Evolutionary conservation across 1,140 invertebrate genomes (phyloP).

Genomic region (Pogonomyrmex californicus): DNA sequence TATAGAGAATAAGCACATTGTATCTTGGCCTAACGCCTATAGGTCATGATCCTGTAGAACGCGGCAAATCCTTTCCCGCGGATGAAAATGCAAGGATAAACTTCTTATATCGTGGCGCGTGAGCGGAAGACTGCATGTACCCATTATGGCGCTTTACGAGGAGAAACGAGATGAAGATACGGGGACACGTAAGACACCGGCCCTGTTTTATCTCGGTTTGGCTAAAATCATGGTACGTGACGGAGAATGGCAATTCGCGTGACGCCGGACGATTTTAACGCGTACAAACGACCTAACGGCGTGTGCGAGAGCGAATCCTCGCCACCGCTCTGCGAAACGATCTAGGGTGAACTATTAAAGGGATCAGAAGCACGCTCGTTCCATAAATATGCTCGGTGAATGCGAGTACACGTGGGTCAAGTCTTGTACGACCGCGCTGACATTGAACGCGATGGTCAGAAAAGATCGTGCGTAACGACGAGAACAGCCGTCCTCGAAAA

Average conservation of each 20-base stretch:
- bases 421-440: slow-evolving; percentile 1
- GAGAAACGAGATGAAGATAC: slow-evolving; percentile 34
- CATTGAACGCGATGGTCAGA: slow-evolving; percentile 41
- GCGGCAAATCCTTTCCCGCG: slow-evolving; percentile 30
- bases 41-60: neutral
- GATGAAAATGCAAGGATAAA: slow-evolving; percentile 43
- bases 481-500: neutral
- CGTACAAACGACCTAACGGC: slow-evolving; percentile 48
- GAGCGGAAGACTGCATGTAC: slow-evolving; percentile 34
- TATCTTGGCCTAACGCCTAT: neutral
- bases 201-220: slow-evolving; percentile 55
- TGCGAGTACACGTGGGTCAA: slow-evolving; percentile 33
- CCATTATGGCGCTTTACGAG: slow-evolving; percentile 47
- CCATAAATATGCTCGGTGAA: slow-evolving; percentile 16
- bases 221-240: slow-evolving; percentile 57
- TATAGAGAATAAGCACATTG: neutral
- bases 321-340: neutral
- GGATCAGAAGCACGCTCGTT: slow-evolving; percentile 31
- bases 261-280: slow-evolving; percentile 51
- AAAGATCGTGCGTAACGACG: neutral
- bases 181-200: slow-evolving; percentile 49
- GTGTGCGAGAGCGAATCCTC: neutral
- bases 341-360: slow-evolving; percentile 32
- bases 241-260: slow-evolving; percentile 34
- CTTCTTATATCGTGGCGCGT: slow-evolving; percentile 37